Evolutionary conservation across 2,113 vertebrate species (phyloP), one percentile per base, ranked within the genome.

Genomic region (Perca flavescens): DNA sequence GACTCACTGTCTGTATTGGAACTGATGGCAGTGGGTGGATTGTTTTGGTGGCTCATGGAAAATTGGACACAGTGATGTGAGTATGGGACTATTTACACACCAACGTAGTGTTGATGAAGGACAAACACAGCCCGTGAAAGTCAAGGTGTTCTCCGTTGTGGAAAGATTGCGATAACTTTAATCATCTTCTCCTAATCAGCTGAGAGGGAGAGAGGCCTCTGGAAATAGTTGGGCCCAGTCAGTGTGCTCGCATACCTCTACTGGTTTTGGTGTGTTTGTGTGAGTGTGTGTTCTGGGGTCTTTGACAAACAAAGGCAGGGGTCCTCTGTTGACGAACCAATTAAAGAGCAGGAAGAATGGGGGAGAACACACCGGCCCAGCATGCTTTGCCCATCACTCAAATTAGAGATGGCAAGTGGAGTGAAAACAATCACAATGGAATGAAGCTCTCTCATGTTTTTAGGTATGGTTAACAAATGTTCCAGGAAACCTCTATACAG

Each of bases 141-240:
- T 94, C 92, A 93, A 94, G 92, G 92, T 93, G 92, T 92, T 92
- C 87, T 78, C 31, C 50, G 56, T 68, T 19, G 70, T 92, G 95
- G 93, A 95, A 94, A 94, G 88, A 91, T 88, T 81, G 79, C 28
- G 89, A 95, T 94, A 95, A 88, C 86, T 54, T 79, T 83, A 88
- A 91, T 94, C 87, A 43, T 60, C 69, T 67, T 91, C 89, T 85
- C 70, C 88, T 91, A 89, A 93, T 91, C 86, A 82, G 58, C 74
- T 78, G 82, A 77, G 61, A 80, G 74, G 76, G 74, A 67, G 34
- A n/a, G 72, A 9, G 74, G 77, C 82, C 75, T 57, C 56, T 87
- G 89, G 87, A 90, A 93, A 92, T 70, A 83, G 65, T 75, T 73
- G 82, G 80, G 80, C 70, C 63, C 56, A 3, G 80, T 69, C 64